Base-by-base conservation (phyloP, 2,113 vertebrate species). In the Gobio gobio region DNA sequence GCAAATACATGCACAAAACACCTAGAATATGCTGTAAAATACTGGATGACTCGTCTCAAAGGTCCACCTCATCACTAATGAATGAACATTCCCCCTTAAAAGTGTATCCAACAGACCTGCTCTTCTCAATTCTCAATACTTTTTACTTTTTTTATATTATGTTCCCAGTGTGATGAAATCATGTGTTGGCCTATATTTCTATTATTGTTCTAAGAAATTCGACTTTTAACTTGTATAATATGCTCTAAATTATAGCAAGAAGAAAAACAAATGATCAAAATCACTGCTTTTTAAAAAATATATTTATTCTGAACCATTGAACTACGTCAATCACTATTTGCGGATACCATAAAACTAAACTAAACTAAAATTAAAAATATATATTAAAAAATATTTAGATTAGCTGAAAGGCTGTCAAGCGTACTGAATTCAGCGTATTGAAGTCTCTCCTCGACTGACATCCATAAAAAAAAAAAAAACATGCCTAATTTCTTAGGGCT, bases 61-160 rank as follows among this genome's bases (percentile, higher is more conserved):
- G 56, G 51, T 24, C 3, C 36, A 45, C 22, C 77, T 61, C 22
- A 45, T 45, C 56, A 78, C 36, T 61, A 78, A 78, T 78, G 77
- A 78, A 78, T 43, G 33, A 76, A 76, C 45, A 75, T 49, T 74
- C 22, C 29, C 0, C 20, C 68, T 72, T 72, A 73, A 73, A 73
- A 47, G n/a, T 73, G 70, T 73, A 47, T 73, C 70, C 43, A 43
- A 47, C n/a, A 7, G 22, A 73, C 22, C 12, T 24, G 72, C 13
- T 43, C 43, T 72, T 74, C n/a, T n/a, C 68, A 43, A 12, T 72
- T 72, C 22, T 40, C 40, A 40, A 40, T 40, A 40, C 5, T 7
- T 40, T 40, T 6, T 7, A 40, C 40, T 40, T 40, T 40, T 7
- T 40, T 5, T 7, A 40, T 49, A 51, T 51, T 51, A 51, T 51